Evolutionary conservation across 1,140 invertebrate genomes (phyloP), one percentile per base, ranked within the genome.

Genomic region (Musca vetustissima): DNA sequence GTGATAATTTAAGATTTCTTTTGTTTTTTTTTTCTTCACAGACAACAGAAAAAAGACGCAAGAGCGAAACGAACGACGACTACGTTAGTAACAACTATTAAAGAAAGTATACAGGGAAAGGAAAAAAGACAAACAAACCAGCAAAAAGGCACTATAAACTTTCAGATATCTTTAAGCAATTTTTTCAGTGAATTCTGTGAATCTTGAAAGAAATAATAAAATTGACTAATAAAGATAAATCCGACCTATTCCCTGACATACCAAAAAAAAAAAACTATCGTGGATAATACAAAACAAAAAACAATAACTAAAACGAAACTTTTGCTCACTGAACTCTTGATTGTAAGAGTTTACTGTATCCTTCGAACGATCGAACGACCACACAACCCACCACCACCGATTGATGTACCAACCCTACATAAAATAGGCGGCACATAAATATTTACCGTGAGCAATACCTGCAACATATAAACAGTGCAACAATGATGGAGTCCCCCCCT

Each of bases 401-500:
- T 43, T 43, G 11, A 43, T n/a, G n/a, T 43, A 43, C 36, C 36
- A 43, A 43, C 36, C 13, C 28, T 67, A 24, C 11, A 48, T n/a
- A n/a, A n/a, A n/a, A n/a, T n/a, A n/a, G n/a, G n/a, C n/a, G n/a
- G n/a, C n/a, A n/a, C n/a, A n/a, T 52, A n/a, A 52, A 28, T 32
- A 64, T 21, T 28, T 15, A 52, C 32, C 64, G 7, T 36, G 48
- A 36, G 8, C n/a, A 52, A 15, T 55, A n/a, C 24, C 28, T 59
- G 36, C 57, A 32, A 55, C n/a, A n/a, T n/a, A n/a, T n/a, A n/a
- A n/a, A n/a, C 32, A 67, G 21, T 36, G 19, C 15, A 52, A 68
- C 11, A 48, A 52, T 43, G 21, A 72, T 67, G 68, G 68, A 69
- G 49, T 81, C 80, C 70, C 74, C 80, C 67, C 75, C 76, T 55